These are phyloP conservation scores for Rhynchomys soricoides DNA, from an alignment of 2,113 vertebrate species.

Conservation along the genomic window DNA sequence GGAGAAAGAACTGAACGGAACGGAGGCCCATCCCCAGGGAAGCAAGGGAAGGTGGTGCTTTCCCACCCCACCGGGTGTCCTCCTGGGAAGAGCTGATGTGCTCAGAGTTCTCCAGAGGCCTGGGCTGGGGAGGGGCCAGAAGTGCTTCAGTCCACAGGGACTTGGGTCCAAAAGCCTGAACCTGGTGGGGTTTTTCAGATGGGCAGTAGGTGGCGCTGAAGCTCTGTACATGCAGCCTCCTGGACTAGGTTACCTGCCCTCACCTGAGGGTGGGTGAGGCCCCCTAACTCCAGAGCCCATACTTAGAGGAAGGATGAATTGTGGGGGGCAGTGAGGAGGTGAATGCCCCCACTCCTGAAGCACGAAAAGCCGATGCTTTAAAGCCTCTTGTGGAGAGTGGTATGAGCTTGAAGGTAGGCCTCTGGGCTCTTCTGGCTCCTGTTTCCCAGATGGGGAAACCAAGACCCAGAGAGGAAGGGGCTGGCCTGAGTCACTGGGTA, in stretches of 20 bases:
- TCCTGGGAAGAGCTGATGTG: not conserved
- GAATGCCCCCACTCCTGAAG: not conserved
- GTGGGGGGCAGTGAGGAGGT: not conserved
- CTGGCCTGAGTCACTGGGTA: not conserved
- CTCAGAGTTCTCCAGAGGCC: not conserved
- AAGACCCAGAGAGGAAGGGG: not conserved
- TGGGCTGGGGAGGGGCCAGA: not conserved
- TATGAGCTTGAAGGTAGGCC: not conserved
- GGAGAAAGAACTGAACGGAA: not conserved
- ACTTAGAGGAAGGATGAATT: not conserved
- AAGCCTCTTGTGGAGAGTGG: not conserved
- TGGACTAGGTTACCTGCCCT: conserved; percentile 18
- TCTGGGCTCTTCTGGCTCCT: not conserved
- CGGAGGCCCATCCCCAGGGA: not conserved
- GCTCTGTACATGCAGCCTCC: conserved; percentile 44
- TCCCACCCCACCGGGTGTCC: no score
- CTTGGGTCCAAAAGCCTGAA: not conserved
- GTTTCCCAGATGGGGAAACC: not conserved
- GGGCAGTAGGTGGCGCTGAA: conserved; percentile 76
- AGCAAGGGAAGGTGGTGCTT: not conserved
- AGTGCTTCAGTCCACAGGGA: not conserved
- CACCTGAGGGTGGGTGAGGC: conserved; percentile 22
- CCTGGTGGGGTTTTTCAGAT: not conserved
- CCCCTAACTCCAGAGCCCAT: not conserved
- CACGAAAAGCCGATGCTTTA: not conserved